A percentile compares a stretch with the other conserved stretches of the same genome.
These are phyloP conservation scores for Drosophila heteroneura DNA, from an alignment of 2,888 invertebrate genomes.

Conservation along the genomic window DNA sequence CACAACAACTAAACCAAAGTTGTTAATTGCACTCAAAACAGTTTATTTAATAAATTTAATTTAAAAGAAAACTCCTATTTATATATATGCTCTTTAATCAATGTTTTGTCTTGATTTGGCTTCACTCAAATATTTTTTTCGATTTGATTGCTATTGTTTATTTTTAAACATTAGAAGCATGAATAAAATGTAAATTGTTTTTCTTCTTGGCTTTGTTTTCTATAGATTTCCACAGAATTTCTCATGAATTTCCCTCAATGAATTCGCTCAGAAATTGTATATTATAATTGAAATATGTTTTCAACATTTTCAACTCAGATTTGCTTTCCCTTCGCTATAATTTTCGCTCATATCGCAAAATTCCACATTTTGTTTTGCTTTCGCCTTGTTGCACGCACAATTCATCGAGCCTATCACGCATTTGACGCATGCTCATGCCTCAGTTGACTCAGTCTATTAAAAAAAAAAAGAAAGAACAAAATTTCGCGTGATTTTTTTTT, in stretches of 20 bases:
- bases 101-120: not conserved
- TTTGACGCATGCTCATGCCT: constrained; percentile 67
- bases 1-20: no score
- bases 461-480: not conserved
- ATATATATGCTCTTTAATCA: not conserved
- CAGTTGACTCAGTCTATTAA: constrained; percentile 38
- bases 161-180: not conserved
- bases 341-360: constrained; percentile 2
- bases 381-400: constrained; percentile 9
- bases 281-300: not conserved
- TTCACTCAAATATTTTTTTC: not conserved
- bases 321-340: not conserved
- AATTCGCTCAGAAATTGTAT: not conserved
- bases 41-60: not conserved
- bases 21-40: not conserved
- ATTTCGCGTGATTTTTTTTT: constrained; percentile 37
- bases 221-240: not conserved
- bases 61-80: not conserved
- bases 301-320: constrained; percentile 1
- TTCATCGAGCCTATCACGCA: constrained; percentile 70
- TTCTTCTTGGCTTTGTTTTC: not conserved
- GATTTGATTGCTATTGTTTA: not conserved
- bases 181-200: not conserved
- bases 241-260: not conserved
- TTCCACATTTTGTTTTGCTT: constrained; percentile 9